Evolutionary conservation across 2,797 vertebrate species (phyloP), one percentile per base, ranked within the genome.

Genomic region (Rhinophrynus dorsalis): DNA sequence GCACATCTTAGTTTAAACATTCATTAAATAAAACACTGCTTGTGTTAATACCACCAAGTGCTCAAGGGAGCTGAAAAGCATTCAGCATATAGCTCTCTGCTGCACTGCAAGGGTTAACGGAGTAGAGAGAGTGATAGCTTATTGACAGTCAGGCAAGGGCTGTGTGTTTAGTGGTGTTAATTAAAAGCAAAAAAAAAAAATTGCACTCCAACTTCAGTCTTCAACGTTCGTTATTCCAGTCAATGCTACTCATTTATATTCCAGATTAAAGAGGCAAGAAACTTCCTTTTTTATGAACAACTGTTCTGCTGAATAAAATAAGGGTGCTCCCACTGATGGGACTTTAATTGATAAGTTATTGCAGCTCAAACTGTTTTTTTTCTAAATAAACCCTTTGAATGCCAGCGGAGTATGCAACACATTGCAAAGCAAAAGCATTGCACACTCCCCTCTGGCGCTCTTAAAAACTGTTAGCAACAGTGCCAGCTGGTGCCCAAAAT

Each of bases 21-120:
- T 88, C 83, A 83, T 89, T 89, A 89, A 92, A 92, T 86, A 91
- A 90, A 93, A 93, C 90, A 93, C 91, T 92, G 91, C 90, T 88
- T 89, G 74, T 60, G 54, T 59, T 52, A 58, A 51, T 23, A 60
- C 24, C 37, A 66, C 3, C 37, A 32, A n/a, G 69, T 35, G 54
- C 26, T 11, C 6, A 26, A 17, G 20, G 26, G 42, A 23, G 21
- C 12, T 30, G 5, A 3, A 6, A 33, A 3, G 15, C 9, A 1
- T n/a, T n/a, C n/a, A 26, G 11, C 38, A 20, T 20, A 11, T 24
- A 10, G n/a, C 8, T 17, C 30, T 47, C 12, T 6, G 35, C 12
- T 6, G 15, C 54, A 20, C 21, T 30, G 3, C 5, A 15, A 37
- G 18, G 56, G 35, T 51, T 55, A 54, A 38, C 32, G 13, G 47